Percentiles rank a stretch among this genome's conserved stretches.
Evolutionary conservation across 2,797 vertebrate genomes (phyloP).

Genomic region (Gallinago nigripennis): DNA sequence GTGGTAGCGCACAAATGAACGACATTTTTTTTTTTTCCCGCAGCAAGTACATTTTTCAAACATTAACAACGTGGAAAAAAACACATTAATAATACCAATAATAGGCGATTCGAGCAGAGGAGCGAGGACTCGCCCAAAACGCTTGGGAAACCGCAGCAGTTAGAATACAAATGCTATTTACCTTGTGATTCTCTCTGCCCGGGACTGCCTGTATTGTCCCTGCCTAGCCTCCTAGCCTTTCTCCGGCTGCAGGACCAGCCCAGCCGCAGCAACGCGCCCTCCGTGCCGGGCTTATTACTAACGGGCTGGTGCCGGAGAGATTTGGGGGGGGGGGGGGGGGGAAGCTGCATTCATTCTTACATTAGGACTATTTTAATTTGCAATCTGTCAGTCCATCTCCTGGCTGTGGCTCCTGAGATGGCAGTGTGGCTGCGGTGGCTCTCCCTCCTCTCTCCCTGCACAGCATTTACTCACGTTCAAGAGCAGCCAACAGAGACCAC

Average conservation of each 20-base stretch:
- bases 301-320: constrained; percentile 45
- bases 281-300: constrained; percentile 37
- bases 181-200: constrained; percentile 50
- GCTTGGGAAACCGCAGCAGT: constrained; percentile 21
- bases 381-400: constrained; percentile 41
- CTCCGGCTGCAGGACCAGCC: constrained; percentile 7
- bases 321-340: not conserved
- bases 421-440: not conserved
- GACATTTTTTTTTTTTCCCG: not conserved
- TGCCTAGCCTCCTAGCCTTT: not conserved
- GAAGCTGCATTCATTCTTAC: constrained; percentile 25
- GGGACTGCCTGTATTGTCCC: constrained; percentile 61
- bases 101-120: constrained; percentile 26
- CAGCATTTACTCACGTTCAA: constrained; percentile 45
- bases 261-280: constrained; percentile 40
- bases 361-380: constrained; percentile 61
- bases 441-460: constrained; percentile 28
- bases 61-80: constrained; percentile 14
- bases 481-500: constrained; percentile 43
- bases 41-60: constrained; percentile 39
- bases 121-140: not conserved
- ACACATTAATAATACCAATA: not conserved
- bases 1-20: not conserved
- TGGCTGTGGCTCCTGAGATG: constrained; percentile 31
- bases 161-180: constrained; percentile 49